Percentiles rank a stretch among this genome's conserved stretches.
These are phyloP conservation scores for Alfaro cultratus DNA, from an alignment of 2,797 vertebrate genomes.

Conservation along the genomic window DNA sequence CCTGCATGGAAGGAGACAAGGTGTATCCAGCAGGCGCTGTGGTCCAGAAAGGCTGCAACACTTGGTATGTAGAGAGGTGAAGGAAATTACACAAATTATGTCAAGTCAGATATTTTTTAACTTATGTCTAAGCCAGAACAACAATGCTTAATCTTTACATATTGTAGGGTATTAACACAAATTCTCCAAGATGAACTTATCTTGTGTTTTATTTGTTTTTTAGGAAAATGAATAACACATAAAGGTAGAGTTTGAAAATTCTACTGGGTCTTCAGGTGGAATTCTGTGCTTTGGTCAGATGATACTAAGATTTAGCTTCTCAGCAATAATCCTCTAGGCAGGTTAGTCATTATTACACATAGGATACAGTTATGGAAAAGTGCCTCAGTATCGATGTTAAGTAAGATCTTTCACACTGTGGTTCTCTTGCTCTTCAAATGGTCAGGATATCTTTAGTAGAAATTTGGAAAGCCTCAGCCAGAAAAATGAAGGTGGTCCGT, in stretches of 20 bases:
- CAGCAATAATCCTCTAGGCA: too few species aligned
- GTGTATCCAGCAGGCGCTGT: slow-evolving; percentile 72
- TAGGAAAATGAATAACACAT: neutral
- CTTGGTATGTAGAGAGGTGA: slow-evolving; percentile 80
- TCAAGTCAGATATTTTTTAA: neutral
- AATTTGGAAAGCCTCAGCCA: neutral
- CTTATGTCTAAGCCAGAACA: neutral
- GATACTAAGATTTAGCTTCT: too few species aligned
- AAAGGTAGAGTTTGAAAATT: neutral
- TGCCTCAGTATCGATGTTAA: too few species aligned
- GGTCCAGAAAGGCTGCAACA: slow-evolving; percentile 81
- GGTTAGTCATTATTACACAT: too few species aligned
- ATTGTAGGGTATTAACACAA: neutral
- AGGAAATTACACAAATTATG: neutral
- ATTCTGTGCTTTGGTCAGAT: neutral
- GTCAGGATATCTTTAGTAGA: neutral
- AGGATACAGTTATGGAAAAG: too few species aligned
- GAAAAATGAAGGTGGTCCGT: neutral
- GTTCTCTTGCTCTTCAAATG: neutral
- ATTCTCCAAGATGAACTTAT: neutral
- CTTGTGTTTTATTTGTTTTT: neutral
- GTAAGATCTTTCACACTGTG: neutral
- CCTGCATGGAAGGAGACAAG: slow-evolving; percentile 77
- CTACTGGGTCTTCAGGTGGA: neutral
- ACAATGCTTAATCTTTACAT: neutral